These are phyloP conservation scores for Polietes domitor DNA, from an alignment of 2,888 invertebrate species.

Conservation along the genomic window DNA sequence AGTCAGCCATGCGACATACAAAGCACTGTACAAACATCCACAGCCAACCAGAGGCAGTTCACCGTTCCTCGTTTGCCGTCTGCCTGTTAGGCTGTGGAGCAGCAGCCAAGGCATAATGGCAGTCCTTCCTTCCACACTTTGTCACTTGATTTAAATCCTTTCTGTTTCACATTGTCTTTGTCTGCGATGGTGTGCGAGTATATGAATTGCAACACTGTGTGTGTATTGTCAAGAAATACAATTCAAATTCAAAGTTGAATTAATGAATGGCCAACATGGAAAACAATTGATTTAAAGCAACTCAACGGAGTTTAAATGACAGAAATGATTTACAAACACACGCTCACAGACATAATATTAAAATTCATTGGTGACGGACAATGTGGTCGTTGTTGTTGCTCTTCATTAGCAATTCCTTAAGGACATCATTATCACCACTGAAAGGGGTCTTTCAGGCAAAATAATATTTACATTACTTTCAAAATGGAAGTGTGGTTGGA, in stretches of 20 bases:
- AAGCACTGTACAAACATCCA: conserved; percentile 11
- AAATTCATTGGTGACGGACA: not conserved
- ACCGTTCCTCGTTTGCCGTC: not conserved
- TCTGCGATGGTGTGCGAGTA: not conserved
- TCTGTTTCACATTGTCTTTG: conserved; percentile 17
- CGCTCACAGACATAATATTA: not conserved
- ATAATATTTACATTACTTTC: not conserved
- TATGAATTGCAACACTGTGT: not conserved
- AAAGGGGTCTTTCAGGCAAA: not conserved
- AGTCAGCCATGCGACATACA: conserved; percentile 23
- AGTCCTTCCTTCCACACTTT: conserved; percentile 39
- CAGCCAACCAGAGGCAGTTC: not conserved
- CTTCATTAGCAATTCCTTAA: conserved; percentile 56
- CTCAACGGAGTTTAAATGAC: conserved; percentile 9
- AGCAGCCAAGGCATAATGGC: not conserved
- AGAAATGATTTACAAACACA: conserved; percentile 27
- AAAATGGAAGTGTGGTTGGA: not conserved
- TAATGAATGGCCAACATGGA: conserved; percentile 24
- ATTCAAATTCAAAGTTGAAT: conserved; percentile 22
- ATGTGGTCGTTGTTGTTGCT: not conserved
- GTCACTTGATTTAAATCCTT: conserved; percentile 40
- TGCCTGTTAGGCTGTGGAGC: not conserved
- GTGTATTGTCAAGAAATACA: not conserved
- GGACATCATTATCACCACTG: conserved; percentile 48
- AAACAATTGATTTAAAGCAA: conserved; percentile 36